Percentiles rank a stretch among this genome's conserved stretches.
Conservation (phyloP, 2,797 vertebrate genomes). For the Microhierax caerulescens region DNA sequence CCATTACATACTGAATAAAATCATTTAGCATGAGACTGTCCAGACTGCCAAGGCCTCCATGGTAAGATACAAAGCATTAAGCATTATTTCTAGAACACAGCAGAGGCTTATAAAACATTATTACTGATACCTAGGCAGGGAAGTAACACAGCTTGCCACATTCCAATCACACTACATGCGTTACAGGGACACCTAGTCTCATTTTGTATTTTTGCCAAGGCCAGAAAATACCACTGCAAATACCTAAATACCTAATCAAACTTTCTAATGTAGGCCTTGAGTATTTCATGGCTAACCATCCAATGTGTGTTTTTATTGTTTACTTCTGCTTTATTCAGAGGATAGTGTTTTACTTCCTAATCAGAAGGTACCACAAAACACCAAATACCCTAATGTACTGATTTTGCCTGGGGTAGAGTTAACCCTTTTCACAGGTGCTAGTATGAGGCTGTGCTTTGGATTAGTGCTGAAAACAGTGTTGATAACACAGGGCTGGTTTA, state of each 20-base stretch:
- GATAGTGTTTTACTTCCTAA: neutral
- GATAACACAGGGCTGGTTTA: neutral
- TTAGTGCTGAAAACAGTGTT: neutral
- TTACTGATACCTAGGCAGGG: neutral
- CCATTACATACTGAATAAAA: neutral
- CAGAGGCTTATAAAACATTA: neutral
- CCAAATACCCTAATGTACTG: accelerated
- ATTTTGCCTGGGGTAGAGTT: neutral
- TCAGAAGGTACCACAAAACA: neutral
- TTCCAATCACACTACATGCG: accelerated
- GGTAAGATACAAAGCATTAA: neutral
- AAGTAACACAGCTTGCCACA: neutral
- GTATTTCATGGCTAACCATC: neutral
- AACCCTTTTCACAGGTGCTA: neutral
- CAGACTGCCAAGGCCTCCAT: neutral
- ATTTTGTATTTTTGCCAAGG: neutral
- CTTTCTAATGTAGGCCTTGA: neutral
- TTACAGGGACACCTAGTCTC: neutral
- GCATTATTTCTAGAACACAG: neutral
- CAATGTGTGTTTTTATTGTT: neutral
- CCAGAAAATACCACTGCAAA: neutral
- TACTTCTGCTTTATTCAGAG: neutral
- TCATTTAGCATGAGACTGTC: neutral
- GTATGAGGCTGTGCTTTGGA: neutral
- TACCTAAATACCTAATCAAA: neutral